Percentiles rank a stretch among this genome's conserved stretches.
Conservation (phyloP, 2,888 invertebrate genomes). For the Slavum lentiscoides region DNA sequence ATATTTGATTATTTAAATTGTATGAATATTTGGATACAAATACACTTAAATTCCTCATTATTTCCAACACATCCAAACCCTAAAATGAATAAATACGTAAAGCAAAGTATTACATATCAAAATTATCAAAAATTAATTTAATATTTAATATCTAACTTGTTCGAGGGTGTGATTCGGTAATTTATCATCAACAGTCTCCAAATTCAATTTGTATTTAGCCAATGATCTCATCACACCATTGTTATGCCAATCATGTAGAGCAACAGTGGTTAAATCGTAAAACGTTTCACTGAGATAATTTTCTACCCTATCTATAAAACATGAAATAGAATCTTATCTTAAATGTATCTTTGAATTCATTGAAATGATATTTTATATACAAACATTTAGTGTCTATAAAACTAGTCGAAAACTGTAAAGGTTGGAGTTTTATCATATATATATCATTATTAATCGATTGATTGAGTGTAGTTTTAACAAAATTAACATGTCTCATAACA, state of each 20-base stretch:
- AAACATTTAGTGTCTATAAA: conserved; percentile 38
- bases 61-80: conserved; percentile 93
- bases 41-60: conserved; percentile 93
- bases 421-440: conserved; percentile 38
- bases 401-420: conserved; percentile 23
- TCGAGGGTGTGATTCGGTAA: conserved; percentile 95
- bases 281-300: conserved; percentile 92
- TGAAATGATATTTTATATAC: neutral
- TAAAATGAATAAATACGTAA: conserved; percentile 57
- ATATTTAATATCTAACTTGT: conserved; percentile 64
- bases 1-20: conserved; percentile 94
- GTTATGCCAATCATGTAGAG: conserved; percentile 95
- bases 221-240: conserved; percentile 96
- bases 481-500: conserved; percentile 34
- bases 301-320: conserved; percentile 66
- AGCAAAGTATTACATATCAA: neutral
- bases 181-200: conserved; percentile 86
- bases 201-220: conserved; percentile 79
- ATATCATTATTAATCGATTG: conserved; percentile 15
- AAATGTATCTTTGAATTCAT: no score
- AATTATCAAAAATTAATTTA: neutral
- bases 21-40: conserved; percentile 93
- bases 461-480: conserved; percentile 9
- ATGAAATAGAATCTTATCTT: neutral
- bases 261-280: conserved; percentile 96